A percentile compares a stretch with the other conserved stretches of the same genome.
Evolutionary conservation across 2,888 invertebrate species (phyloP).

Genomic region (Amphipyra tragopoginis): DNA sequence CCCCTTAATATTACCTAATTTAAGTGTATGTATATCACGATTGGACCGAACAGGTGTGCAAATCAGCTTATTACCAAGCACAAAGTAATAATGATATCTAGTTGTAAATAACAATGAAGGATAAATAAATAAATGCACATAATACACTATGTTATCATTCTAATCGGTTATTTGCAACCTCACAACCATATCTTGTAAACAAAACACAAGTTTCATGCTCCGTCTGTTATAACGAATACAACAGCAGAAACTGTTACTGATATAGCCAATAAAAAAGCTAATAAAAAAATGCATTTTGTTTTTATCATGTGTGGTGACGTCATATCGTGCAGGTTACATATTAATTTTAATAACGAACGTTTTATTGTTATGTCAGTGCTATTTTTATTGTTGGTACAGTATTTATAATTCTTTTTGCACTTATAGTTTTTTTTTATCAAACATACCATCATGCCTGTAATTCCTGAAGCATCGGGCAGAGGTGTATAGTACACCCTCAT

Average conservation of each 20-base stretch:
- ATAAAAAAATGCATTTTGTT: conserved; percentile 10
- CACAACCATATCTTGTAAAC: conserved; percentile 26
- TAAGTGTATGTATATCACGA: too few species aligned
- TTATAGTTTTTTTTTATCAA: too few species aligned
- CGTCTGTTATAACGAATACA: conserved; percentile 29
- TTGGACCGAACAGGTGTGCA: too few species aligned
- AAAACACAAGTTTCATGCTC: conserved; percentile 31
- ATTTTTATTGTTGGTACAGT: neutral
- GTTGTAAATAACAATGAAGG: too few species aligned
- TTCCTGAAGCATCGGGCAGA: too few species aligned
- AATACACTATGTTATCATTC: neutral
- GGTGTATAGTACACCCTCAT: too few species aligned
- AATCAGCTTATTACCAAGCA: too few species aligned
- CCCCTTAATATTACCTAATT: too few species aligned
- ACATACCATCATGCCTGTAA: too few species aligned
- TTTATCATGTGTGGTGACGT: conserved; percentile 22
- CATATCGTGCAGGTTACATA: neutral
- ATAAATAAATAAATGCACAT: too few species aligned
- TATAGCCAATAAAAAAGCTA: conserved; percentile 9
- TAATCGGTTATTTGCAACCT: conserved; percentile 21
- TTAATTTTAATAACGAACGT: neutral
- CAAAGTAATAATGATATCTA: too few species aligned
- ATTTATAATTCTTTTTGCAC: neutral
- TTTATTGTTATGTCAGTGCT: conserved; percentile 1
- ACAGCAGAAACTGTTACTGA: conserved; percentile 6